Conservation (phyloP, 2,888 invertebrate genomes). For the Branchellion lobata region DNA sequence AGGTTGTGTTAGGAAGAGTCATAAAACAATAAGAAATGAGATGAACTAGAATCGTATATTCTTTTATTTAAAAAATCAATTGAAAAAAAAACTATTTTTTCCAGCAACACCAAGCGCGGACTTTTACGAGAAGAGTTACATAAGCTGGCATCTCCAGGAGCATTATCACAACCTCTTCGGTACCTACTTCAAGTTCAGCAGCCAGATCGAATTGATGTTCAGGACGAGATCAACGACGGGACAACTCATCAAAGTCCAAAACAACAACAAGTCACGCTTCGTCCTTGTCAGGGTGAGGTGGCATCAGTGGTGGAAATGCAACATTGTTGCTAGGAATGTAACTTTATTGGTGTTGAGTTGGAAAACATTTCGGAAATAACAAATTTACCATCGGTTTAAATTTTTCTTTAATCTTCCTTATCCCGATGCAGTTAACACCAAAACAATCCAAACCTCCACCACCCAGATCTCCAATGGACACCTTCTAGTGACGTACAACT, state of each 20-base stretch:
- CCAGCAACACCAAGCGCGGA: slow-evolving; percentile 65
- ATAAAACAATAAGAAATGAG: no score
- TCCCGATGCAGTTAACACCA: no score
- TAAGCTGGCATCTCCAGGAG: slow-evolving; percentile 80
- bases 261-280: slow-evolving; percentile 66
- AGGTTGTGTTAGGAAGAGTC: not conserved
- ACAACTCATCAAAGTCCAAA: slow-evolving; percentile 76
- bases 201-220: slow-evolving; percentile 79
- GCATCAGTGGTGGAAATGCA: no score
- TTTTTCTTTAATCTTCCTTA: no score
- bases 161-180: slow-evolving; percentile 47
- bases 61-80: not conserved
- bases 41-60: no score
- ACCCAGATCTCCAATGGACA: not conserved
- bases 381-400: no score
- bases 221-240: slow-evolving; percentile 89
- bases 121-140: slow-evolving; percentile 88
- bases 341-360: no score
- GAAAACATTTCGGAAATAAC: no score
- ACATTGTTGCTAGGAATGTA: no score
- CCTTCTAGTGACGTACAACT: slow-evolving; percentile 23
- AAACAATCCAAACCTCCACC: no score
- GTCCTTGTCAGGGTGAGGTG: slow-evolving; percentile 76
- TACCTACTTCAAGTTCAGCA: not conserved
- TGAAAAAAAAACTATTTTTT: slow-evolving; percentile 23